Evolutionary conservation across 2,113 vertebrate species (phyloP).

Genomic region (Oenanthe oenanthe): DNA sequence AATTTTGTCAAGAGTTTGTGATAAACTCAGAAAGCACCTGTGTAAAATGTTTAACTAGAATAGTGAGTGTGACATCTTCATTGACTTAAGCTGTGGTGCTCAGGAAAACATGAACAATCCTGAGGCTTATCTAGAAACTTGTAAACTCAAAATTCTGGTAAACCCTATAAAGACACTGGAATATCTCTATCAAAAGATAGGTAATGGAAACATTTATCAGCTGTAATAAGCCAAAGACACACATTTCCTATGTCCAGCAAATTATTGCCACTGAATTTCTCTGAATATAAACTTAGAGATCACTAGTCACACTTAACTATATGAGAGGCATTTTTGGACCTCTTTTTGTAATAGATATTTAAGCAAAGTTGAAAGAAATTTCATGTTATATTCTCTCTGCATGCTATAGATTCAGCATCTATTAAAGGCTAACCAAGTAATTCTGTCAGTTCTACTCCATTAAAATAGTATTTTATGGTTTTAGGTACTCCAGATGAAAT

Average conservation of each 20-base stretch:
- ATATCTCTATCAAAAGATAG: neutral
- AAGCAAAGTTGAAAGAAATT: neutral
- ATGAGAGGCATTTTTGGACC: neutral
- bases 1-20: neutral
- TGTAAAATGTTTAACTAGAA: neutral
- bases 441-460: neutral
- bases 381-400: neutral
- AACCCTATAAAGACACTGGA: neutral
- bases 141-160: neutral
- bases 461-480: neutral
- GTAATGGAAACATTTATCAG: neutral
- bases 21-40: neutral
- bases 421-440: neutral
- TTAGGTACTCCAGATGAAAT: neutral
- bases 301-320: neutral
- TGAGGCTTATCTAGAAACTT: neutral
- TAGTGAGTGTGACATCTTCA: neutral
- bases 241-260: neutral
- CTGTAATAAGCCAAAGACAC: neutral
- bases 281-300: neutral
- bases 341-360: neutral
- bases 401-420: neutral
- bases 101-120: neutral
- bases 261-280: neutral
- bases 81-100: neutral